Conservation (phyloP, 2,113 vertebrate species). For the Myrmophylax atrothorax region DNA sequence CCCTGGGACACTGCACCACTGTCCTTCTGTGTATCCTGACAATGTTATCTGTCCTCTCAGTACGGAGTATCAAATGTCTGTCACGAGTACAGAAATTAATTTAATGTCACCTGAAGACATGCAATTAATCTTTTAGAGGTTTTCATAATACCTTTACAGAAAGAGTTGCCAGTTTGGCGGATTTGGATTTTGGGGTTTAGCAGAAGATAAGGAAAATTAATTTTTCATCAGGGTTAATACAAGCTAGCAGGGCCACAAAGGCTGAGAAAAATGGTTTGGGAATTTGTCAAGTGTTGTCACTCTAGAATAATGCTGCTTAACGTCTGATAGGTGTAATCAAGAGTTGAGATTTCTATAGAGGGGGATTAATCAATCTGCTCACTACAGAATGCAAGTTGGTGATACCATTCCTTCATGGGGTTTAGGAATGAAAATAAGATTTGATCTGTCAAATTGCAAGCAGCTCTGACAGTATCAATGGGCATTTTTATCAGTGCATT, state of each 20-base stretch:
- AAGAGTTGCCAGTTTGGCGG: conserved; percentile 93
- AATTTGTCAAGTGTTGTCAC: conserved; percentile 93
- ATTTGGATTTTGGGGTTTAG: conserved; percentile 98
- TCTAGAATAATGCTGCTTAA: conserved; percentile 93
- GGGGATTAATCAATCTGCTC: conserved; percentile 96
- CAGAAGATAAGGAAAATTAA: conserved; percentile 99
- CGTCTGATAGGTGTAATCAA: conserved; percentile 93
- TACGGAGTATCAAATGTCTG: conserved; percentile 84
- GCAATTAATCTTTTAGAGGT: conserved; percentile 96
- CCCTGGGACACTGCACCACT: conserved; percentile 84
- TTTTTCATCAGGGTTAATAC: conserved; percentile 98
- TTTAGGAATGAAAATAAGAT: conserved; percentile 84
- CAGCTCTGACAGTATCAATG: conserved; percentile 72
- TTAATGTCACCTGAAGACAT: conserved; percentile 92
- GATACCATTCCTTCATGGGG: conserved; percentile 77
- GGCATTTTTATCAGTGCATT: conserved; percentile 74
- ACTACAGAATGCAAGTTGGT: conserved; percentile 83
- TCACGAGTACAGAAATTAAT: conserved; percentile 91
- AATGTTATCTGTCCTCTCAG: conserved; percentile 95
- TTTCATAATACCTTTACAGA: conserved; percentile 97
- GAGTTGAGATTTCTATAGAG: conserved; percentile 92
- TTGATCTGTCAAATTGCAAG: conserved; percentile 93
- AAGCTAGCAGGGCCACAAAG: conserved; percentile 90
- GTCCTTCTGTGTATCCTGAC: conserved; percentile 88
- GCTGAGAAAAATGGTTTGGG: conserved; percentile 83